Evolutionary conservation across 2,888 invertebrate genomes (phyloP).

Genomic region (Philereme transversata): DNA sequence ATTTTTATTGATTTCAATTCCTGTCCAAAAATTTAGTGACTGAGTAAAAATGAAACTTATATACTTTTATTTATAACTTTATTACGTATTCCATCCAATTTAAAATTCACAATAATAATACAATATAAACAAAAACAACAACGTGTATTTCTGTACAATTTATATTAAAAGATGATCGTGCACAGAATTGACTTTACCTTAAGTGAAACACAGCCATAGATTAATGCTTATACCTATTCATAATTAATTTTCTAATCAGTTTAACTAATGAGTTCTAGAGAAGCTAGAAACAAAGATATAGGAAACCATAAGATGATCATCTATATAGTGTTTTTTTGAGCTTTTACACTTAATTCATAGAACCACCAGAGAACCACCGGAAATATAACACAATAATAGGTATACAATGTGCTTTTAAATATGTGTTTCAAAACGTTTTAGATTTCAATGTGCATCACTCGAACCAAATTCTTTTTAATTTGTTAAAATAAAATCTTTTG

Average conservation of each 20-base stretch:
- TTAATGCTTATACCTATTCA: constrained; percentile 61
- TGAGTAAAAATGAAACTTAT: constrained; percentile 27
- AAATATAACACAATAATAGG: no score
- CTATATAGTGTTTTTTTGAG: constrained; percentile 1
- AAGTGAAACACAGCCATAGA: constrained; percentile 83
- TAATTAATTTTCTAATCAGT: constrained; percentile 28
- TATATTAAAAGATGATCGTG: constrained; percentile 76
- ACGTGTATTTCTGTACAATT: constrained; percentile 70
- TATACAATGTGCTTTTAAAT: no score
- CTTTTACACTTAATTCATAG: constrained; percentile 3
- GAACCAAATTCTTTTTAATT: no score
- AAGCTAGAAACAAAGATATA: constrained; percentile 7
- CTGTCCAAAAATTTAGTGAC: no score
- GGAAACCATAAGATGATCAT: constrained; percentile 9
- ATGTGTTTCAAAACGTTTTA: no score
- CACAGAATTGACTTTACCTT: constrained; percentile 82
- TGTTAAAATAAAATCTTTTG: no score
- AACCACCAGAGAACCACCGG: no score
- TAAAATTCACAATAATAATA: constrained; percentile 66
- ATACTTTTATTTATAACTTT: constrained; percentile 61
- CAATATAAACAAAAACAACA: constrained; percentile 61
- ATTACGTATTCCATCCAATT: constrained; percentile 77
- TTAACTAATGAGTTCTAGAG: constrained; percentile 21
- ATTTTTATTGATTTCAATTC: no score
- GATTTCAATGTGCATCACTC: no score